A percentile compares a stretch with the other conserved stretches of the same genome.
Conservation (phyloP, 2,888 invertebrate genomes). For the Thereva nobilitata region DNA sequence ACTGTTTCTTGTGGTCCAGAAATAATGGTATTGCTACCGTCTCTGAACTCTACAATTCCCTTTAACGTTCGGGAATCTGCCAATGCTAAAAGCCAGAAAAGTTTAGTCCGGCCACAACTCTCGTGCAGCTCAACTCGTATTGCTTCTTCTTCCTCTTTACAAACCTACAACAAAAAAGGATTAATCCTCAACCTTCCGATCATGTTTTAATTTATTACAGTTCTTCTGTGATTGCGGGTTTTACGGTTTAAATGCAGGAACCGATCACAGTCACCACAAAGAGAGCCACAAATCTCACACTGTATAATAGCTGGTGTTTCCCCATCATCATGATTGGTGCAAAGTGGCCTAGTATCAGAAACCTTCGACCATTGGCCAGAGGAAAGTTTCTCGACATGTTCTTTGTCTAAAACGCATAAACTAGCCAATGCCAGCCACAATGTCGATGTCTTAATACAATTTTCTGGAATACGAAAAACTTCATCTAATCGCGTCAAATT, state of each 20-base stretch:
- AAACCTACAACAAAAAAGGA: slow-evolving; percentile 55
- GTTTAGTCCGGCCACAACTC: slow-evolving; percentile 91
- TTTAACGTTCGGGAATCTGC: slow-evolving; percentile 93
- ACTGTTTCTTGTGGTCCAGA: slow-evolving; percentile 59
- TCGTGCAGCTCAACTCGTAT: slow-evolving; percentile 97
- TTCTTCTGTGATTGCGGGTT: slow-evolving; percentile 80
- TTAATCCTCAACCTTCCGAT: slow-evolving; percentile 3
- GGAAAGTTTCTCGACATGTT: slow-evolving; percentile 81
- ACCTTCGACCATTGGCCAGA: slow-evolving; percentile 77
- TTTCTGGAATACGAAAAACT: slow-evolving; percentile 70
- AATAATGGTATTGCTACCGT: slow-evolving; percentile 64
- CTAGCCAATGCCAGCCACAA: slow-evolving; percentile 93
- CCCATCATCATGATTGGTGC: slow-evolving; percentile 96
- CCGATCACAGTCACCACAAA: slow-evolving; percentile 95
- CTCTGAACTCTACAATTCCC: slow-evolving; percentile 86
- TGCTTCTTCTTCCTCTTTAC: slow-evolving; percentile 95
- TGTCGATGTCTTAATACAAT: slow-evolving; percentile 81
- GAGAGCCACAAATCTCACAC: slow-evolving; percentile 86
- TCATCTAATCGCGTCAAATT: slow-evolving; percentile 82
- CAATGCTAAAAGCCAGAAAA: slow-evolving; percentile 91
- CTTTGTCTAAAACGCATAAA: slow-evolving; percentile 87
- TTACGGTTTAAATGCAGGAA: slow-evolving; percentile 90
- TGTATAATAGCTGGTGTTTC: slow-evolving; percentile 90
- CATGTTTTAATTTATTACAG: slow-evolving; percentile 47
- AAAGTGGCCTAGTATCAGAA: slow-evolving; percentile 72